Evolutionary conservation across 37 sponge, comb jelly and placozoan genomes (phyloP).

Genomic region (Aphrocallistes beatrix): DNA sequence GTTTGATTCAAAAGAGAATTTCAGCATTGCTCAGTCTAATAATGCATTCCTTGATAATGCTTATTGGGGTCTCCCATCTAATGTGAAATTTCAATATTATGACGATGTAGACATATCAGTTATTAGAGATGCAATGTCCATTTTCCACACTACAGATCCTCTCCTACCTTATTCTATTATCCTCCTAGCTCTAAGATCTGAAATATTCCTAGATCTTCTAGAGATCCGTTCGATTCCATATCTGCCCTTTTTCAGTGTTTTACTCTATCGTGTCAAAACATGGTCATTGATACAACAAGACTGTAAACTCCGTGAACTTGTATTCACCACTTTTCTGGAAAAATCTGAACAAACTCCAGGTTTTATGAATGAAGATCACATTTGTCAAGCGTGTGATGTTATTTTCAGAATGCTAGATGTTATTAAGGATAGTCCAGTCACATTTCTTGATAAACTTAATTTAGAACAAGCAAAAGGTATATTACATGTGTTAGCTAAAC

Average conservation of each 20-base stretch:
- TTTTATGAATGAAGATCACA: not conserved
- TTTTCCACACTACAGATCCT: not conserved
- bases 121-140: not conserved
- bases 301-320: not conserved
- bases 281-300: not conserved
- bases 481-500: not conserved
- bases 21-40: not conserved
- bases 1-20: not conserved
- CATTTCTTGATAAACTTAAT: not conserved
- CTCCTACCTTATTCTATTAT: not conserved
- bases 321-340: not conserved
- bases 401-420: not conserved
- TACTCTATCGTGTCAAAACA: not conserved
- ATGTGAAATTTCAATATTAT: not conserved
- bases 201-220: not conserved
- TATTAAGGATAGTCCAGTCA: not conserved
- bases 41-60: not conserved
- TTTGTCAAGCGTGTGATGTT: not conserved
- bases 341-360: not conserved
- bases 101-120: not conserved
- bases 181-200: not conserved
- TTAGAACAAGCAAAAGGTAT: not conserved
- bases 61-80: not conserved
- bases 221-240: not conserved
- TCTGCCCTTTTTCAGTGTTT: not conserved